Conservation (phyloP, 2,888 invertebrate species). For the Stenichneumon culpator region DNA sequence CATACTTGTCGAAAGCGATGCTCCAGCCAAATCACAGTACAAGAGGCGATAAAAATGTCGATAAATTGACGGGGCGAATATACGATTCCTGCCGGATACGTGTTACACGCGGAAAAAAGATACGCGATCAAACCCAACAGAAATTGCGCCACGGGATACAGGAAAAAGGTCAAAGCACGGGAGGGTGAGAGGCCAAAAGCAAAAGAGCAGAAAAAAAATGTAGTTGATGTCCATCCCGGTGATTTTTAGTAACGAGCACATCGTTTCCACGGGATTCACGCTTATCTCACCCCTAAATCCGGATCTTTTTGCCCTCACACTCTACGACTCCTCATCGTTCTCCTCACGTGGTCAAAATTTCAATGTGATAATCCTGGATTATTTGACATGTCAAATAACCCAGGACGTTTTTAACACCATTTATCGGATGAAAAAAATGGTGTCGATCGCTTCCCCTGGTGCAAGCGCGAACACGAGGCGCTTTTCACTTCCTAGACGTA, state of each 20-base stretch:
- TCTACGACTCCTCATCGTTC: slow-evolving; percentile 19
- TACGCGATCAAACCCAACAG: slow-evolving; percentile 19
- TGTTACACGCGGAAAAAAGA: neutral
- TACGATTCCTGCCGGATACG: neutral
- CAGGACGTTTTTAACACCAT: no score
- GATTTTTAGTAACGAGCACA: slow-evolving; percentile 45
- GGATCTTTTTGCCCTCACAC: neutral
- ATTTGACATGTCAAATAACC: no score
- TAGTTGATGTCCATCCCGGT: slow-evolving; percentile 15
- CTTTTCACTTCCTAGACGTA: no score
- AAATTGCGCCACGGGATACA: slow-evolving; percentile 16
- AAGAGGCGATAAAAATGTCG: slow-evolving; percentile 12
- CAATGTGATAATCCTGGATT: no score
- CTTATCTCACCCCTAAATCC: slow-evolving; percentile 17
- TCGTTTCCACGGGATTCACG: slow-evolving; percentile 15
- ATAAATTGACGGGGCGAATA: slow-evolving; percentile 25
- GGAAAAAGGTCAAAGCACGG: neutral
- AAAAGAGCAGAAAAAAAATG: slow-evolving; percentile 8
- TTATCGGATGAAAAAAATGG: no score
- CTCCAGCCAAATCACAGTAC: neutral
- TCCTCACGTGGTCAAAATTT: neutral
- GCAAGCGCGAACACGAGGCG: no score
- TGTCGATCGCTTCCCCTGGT: no score
- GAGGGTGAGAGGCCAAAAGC: neutral
- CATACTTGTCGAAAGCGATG: neutral